Percentiles rank a stretch among this genome's conserved stretches.
These are phyloP conservation scores for Cinclus mexicanus DNA, from an alignment of 2,113 vertebrate species.

Conservation along the genomic window DNA sequence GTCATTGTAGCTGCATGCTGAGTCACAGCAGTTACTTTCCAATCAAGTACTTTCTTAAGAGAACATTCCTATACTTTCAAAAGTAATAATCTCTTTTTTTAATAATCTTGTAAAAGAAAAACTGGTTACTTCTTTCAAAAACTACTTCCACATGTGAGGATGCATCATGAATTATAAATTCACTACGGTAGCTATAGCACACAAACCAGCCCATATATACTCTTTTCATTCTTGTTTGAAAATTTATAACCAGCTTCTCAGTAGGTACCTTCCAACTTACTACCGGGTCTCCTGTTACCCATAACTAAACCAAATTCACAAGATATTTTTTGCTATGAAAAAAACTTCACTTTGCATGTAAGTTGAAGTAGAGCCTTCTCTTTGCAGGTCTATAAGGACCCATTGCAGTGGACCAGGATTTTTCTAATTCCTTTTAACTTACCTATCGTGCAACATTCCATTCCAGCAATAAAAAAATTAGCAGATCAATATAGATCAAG, in stretches of 20 bases:
- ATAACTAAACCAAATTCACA: background rate
- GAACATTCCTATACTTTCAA: conserved; percentile 22
- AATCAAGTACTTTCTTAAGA: conserved; percentile 16
- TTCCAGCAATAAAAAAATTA: background rate
- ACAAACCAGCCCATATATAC: background rate
- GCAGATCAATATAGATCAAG: background rate
- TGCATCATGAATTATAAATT: background rate
- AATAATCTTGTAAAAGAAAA: conserved; percentile 25
- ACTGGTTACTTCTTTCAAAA: conserved; percentile 34
- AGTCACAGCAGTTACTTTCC: conserved; percentile 39
- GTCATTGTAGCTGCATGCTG: background rate
- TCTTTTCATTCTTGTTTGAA: background rate
- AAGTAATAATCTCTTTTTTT: background rate
- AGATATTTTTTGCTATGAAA: background rate
- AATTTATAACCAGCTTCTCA: background rate
- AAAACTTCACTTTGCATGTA: background rate
- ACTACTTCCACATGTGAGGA: background rate
- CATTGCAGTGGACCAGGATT: background rate
- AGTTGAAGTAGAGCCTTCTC: background rate
- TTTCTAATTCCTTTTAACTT: background rate
- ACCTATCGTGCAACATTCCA: background rate
- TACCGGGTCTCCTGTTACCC: background rate
- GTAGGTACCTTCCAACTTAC: background rate
- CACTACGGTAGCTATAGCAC: background rate
- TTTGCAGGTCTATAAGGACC: background rate